Conservation (phyloP, 1,140 invertebrate genomes). For the Drosophila serrata region DNA sequence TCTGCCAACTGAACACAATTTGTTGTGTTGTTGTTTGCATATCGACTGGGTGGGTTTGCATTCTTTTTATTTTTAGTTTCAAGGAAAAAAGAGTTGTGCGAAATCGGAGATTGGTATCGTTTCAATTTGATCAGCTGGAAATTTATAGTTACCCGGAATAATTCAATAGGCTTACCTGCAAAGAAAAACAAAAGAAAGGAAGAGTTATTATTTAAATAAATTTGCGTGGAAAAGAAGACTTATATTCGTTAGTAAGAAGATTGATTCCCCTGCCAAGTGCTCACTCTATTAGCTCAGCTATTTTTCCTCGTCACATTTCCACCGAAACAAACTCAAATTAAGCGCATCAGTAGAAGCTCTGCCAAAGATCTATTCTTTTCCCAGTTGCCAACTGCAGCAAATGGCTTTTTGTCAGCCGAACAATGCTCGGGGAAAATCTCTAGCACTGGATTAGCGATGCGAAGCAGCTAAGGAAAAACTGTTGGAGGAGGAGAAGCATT, state of each 20-base stretch:
- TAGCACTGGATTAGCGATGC: slow-evolving; percentile 72
- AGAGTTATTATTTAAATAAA: background rate
- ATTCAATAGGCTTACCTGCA: slow-evolving; percentile 11
- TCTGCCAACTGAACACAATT: slow-evolving; percentile 50
- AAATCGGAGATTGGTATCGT: slow-evolving; percentile 3
- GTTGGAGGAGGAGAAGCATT: background rate
- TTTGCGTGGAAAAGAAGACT: background rate
- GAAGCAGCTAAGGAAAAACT: slow-evolving; percentile 33
- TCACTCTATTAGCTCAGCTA: slow-evolving; percentile 2
- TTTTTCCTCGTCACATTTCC: slow-evolving; percentile 51
- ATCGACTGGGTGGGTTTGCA: slow-evolving; percentile 54
- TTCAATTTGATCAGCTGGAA: slow-evolving; percentile 20
- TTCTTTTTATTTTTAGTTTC: slow-evolving; percentile 46
- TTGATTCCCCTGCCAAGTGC: slow-evolving; percentile 9
- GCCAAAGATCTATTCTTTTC: slow-evolving; percentile 39
- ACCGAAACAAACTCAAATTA: slow-evolving; percentile 72
- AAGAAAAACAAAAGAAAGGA: background rate
- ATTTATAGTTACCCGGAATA: slow-evolving; percentile 31
- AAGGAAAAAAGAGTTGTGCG: slow-evolving; percentile 23
- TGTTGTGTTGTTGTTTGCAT: slow-evolving; percentile 43
- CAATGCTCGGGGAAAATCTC: slow-evolving; percentile 69
- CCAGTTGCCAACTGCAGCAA: slow-evolving; percentile 57
- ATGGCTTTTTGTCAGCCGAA: slow-evolving; percentile 56
- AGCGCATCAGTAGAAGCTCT: slow-evolving; percentile 50
- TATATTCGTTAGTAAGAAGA: background rate